Evolutionary conservation across 2,113 vertebrate genomes (phyloP).

Genomic region (Grantiella picta): DNA sequence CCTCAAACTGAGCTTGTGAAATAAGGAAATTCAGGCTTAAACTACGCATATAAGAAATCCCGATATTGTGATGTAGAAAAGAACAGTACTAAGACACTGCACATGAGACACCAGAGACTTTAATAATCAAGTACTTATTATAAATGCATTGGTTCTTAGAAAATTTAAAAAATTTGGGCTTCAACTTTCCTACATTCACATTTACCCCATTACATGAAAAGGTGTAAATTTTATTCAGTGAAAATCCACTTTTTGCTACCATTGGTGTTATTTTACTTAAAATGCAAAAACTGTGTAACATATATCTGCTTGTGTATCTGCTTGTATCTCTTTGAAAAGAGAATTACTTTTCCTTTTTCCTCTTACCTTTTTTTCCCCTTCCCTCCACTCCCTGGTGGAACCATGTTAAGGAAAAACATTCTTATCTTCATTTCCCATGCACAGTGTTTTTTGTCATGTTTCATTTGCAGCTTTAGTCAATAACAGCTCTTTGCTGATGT

Average conservation of each 20-base stretch:
- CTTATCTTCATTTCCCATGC: neutral
- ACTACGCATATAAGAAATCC: neutral
- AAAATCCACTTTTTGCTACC: neutral
- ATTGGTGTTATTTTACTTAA: neutral
- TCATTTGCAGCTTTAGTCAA: neutral
- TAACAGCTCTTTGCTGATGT: neutral
- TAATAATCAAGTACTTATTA: neutral
- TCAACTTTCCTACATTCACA: neutral
- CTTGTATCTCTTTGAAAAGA: neutral
- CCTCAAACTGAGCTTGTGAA: neutral
- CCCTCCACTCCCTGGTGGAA: accelerated
- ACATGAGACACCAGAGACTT: neutral
- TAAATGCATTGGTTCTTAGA: neutral
- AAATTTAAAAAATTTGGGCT: neutral
- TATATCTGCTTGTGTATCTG: neutral
- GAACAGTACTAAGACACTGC: neutral
- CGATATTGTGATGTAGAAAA: neutral
- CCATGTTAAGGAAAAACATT: neutral
- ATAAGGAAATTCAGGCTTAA: neutral
- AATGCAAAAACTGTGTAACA: neutral
- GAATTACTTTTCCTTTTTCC: neutral
- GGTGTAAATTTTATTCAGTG: neutral
- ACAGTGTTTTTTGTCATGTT: neutral
- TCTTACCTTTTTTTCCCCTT: neutral
- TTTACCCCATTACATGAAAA: neutral